Conservation (phyloP, 2,113 vertebrate genomes). For the Cyanistes caeruleus region DNA sequence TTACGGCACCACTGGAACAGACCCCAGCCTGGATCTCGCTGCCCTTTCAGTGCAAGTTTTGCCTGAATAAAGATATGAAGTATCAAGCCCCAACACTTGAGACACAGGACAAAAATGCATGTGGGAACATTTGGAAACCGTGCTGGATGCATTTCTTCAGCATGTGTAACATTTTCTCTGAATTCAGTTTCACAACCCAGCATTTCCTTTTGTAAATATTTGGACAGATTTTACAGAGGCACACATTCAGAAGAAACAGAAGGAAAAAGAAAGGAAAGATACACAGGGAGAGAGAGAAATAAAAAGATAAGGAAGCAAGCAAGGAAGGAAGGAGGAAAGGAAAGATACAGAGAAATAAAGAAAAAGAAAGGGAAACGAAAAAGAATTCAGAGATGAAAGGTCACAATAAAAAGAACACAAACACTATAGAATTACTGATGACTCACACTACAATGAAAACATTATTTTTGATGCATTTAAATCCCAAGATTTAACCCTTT, state of each 20-base stretch:
- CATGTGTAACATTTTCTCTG: slow-evolving; percentile 61
- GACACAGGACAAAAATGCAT: slow-evolving; percentile 46
- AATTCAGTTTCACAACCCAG: slow-evolving; percentile 66
- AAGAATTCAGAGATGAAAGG: not conserved
- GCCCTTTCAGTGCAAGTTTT: not conserved
- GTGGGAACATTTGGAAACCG: slow-evolving; percentile 42
- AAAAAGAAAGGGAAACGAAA: not conserved
- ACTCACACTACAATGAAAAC: slow-evolving; percentile 2
- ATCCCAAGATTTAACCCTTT: not conserved
- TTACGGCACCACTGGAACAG: not conserved
- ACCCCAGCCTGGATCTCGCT: not conserved
- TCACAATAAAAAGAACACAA: not conserved
- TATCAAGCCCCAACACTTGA: not conserved
- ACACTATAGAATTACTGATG: not conserved
- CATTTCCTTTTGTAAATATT: slow-evolving; percentile 67
- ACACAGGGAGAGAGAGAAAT: not conserved
- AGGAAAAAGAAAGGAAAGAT: not conserved
- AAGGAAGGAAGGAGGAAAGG: rapidly evolving
- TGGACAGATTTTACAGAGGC: slow-evolving; percentile 13
- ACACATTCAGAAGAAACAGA: not conserved
- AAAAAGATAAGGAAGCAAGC: not conserved
- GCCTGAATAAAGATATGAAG: slow-evolving; percentile 22
- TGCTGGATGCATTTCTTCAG: slow-evolving; percentile 59
- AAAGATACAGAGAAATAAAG: not conserved
- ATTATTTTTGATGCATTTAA: not conserved